These are phyloP conservation scores for Urechis unicinctus DNA, from an alignment of 2,888 invertebrate species.

Conservation along the genomic window DNA sequence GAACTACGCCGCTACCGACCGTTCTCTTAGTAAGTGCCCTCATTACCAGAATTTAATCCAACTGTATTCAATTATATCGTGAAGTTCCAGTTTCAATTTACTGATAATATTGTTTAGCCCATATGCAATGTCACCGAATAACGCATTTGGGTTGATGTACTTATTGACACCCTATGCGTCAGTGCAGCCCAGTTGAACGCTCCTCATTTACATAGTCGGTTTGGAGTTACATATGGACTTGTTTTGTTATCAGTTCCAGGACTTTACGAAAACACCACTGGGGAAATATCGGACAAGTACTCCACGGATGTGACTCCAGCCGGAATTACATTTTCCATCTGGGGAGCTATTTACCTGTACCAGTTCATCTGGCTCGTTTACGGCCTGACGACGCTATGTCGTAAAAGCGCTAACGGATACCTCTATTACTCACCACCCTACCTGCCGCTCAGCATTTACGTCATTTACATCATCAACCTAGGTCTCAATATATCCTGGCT, in stretches of 20 bases:
- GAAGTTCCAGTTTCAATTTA: too few relatives aligned
- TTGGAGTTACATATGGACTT: too few relatives aligned
- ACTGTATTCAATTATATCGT: too few relatives aligned
- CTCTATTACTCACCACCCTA: constrained; percentile 26
- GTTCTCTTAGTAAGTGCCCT: too few relatives aligned
- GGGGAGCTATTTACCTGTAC: constrained; percentile 31
- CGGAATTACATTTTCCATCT: constrained; percentile 30
- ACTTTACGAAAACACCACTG: neutral
- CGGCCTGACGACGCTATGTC: constrained; percentile 25
- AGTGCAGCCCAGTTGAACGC: too few relatives aligned
- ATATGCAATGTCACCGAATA: too few relatives aligned
- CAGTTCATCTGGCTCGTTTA: constrained; percentile 30
- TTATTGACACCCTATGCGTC: too few relatives aligned
- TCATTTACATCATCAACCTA: neutral
- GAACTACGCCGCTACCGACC: too few relatives aligned
- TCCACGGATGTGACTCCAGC: constrained; percentile 27
- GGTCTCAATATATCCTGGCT: neutral
- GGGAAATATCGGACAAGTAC: neutral
- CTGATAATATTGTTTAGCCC: too few relatives aligned
- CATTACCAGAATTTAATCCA: too few relatives aligned
- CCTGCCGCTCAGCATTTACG: constrained; percentile 16
- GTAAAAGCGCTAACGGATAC: constrained; percentile 23
- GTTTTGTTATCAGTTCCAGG: neutral
- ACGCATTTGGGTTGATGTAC: too few relatives aligned
- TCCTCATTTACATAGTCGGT: too few relatives aligned